Conservation (phyloP, 1,140 invertebrate genomes). For the Eumaeus atala region DNA sequence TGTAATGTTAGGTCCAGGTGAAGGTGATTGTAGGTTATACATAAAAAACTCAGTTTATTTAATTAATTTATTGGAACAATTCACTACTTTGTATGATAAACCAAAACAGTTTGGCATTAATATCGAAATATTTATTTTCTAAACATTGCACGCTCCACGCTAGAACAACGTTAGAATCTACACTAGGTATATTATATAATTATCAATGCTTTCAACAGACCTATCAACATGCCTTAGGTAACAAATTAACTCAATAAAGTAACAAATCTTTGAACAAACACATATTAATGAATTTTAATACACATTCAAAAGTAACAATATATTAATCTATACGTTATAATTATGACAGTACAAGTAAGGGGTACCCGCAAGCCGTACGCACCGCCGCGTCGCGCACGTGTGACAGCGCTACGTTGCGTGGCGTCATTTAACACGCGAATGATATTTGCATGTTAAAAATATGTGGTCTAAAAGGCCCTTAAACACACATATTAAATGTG, state of each 20-base stretch:
- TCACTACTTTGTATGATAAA: slow-evolving; percentile 68
- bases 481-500: no score
- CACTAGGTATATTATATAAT: slow-evolving; percentile 19
- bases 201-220: slow-evolving; percentile 17
- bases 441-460: no score
- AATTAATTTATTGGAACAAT: slow-evolving; percentile 64
- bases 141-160: slow-evolving; percentile 60
- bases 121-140: slow-evolving; percentile 50
- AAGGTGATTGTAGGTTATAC: slow-evolving; percentile 12
- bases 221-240: slow-evolving; percentile 19
- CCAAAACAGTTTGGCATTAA: slow-evolving; percentile 60
- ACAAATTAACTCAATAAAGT: slow-evolving; percentile 11
- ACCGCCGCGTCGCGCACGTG: neutral
- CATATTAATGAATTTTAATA: neutral
- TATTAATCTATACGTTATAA: no score
- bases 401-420: neutral
- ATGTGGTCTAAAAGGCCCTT: no score
- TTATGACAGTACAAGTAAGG: no score
- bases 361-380: no score
- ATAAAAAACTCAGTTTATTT: slow-evolving; percentile 27
- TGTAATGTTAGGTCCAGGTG: no score
- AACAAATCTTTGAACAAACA: slow-evolving; percentile 20
- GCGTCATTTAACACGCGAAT: neutral
- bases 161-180: slow-evolving; percentile 26
- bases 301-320: neutral